A percentile compares a stretch with the other conserved stretches of the same genome.
Conservation (phyloP, 1,140 invertebrate genomes). For the Cyclina sinensis region DNA sequence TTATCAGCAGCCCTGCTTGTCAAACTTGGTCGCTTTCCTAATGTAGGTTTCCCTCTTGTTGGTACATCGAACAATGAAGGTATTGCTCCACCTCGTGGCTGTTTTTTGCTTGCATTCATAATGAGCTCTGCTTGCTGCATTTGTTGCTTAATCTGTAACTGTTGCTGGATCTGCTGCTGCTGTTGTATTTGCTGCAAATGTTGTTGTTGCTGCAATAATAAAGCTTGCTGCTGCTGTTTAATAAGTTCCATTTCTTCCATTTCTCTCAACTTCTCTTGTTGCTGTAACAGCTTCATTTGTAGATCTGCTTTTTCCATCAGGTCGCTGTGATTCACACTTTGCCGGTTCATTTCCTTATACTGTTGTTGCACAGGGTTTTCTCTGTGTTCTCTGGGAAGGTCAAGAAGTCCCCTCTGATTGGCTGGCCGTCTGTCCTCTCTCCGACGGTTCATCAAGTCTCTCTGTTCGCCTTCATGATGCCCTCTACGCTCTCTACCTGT, state of each 20-base stretch:
- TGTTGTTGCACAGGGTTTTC: not conserved
- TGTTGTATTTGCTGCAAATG: conserved; percentile 20
- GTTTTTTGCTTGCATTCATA: not conserved
- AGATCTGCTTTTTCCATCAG: conserved; percentile 53
- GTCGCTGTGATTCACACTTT: conserved; percentile 13
- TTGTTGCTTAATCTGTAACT: conserved; percentile 13
- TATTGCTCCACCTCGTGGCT: not conserved
- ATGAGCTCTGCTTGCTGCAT: conserved; percentile 48
- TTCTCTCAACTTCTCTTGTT: conserved; percentile 51
- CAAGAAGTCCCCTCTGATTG: not conserved
- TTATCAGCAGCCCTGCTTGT: not conserved
- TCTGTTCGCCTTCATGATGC: not conserved
- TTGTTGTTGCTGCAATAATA: conserved; percentile 21
- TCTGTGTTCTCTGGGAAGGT: not conserved
- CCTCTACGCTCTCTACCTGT: not conserved
- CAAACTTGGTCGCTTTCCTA: conserved; percentile 41
- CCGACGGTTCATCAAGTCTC: not conserved
- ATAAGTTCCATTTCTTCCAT: conserved; percentile 16
- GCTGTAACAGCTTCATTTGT: conserved; percentile 52
- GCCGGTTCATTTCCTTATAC: not conserved
- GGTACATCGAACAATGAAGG: conserved; percentile 51
- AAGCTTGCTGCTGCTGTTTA: conserved; percentile 41
- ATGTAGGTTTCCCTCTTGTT: not conserved
- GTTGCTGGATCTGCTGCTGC: conserved; percentile 13
- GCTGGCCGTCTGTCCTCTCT: not conserved